Evolutionary conservation across 2,888 invertebrate genomes (phyloP), one percentile per base, ranked within the genome.

Genomic region (Periphyllus acericola): DNA sequence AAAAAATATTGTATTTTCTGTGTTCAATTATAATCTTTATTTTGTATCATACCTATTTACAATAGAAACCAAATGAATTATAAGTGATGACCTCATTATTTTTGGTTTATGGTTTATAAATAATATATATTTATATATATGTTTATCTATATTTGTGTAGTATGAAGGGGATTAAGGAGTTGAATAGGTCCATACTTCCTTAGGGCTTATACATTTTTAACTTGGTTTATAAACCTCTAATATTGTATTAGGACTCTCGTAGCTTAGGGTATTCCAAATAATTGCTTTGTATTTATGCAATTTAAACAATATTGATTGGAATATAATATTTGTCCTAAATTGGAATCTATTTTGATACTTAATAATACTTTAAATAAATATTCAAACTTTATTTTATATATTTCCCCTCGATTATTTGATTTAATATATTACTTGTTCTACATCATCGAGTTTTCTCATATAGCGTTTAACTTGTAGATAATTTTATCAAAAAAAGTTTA

Each of bases 201-300:
- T 14, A 14, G 46, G 52, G 21, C 71, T n/a, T 71, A 82, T 14
- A 29, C 52, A 52, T 71, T 71, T 83, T 52, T 34, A 52, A 52
- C 34, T 34, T 34, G 34, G 14, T n/a, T 55, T 52, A 32, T 72
- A 52, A 83, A 75, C 19, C 19, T 72, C n/a, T 52, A 36, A 29
- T 72, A 40, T 40, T 60, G 74, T 74, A 60, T 74, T 74, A 52
- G 52, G 36, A 74, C 17, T 83, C 19, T 66, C 17, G 72, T 83
- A 72, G n/a, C 5, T 36, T 74, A 52, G 36, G 8, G 19, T 34
- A 75, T 74, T 74, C 3, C 29, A 60, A 83, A 75, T 83, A 75
- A 74, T 83, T 83, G n/a, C 17, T 83, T 55, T 74, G 74, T 83
- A 83, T 74, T 55, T 83, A 29, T 32, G 25, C 52, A n/a, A 32